These are phyloP conservation scores for Aulostomus chinensis DNA, from an alignment of 2,797 vertebrate species.

Conservation along the genomic window DNA sequence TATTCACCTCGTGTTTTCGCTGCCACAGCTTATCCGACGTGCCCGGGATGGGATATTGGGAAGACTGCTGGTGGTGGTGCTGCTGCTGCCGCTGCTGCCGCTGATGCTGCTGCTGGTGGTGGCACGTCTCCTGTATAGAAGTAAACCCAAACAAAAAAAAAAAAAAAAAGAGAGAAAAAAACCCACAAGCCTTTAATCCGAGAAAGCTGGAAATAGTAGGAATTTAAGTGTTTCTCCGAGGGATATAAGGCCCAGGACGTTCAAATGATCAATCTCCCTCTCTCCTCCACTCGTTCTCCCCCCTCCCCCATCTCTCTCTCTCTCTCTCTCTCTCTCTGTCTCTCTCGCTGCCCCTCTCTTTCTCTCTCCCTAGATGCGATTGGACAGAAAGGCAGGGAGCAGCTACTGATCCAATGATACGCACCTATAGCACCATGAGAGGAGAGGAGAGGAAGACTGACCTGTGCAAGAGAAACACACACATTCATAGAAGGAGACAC, in stretches of 20 bases:
- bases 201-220: conserved; percentile 5
- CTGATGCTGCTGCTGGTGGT: conserved; percentile 4
- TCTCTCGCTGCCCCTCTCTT: conserved; percentile 13
- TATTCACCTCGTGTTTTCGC: conserved; percentile 61
- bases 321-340: conserved; percentile 7
- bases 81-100: conserved; percentile 2
- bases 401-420: conserved; percentile 77
- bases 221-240: conserved; percentile 44
- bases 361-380: conserved; percentile 68
- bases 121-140: conserved; percentile 48
- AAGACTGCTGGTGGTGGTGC: conserved; percentile 29
- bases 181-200: conserved; percentile 19
- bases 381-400: conserved; percentile 76
- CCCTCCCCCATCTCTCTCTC: conserved; percentile 5
- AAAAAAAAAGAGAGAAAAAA: neutral
- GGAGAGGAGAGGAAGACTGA: conserved; percentile 19
- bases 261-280: conserved; percentile 72
- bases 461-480: conserved; percentile 27
- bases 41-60: conserved; percentile 69
- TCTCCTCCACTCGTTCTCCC: conserved; percentile 3
- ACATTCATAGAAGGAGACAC: conserved; percentile 2
- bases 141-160: conserved; percentile 24
- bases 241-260: conserved; percentile 70
- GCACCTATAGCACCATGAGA: conserved; percentile 61
- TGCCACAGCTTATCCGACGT: conserved; percentile 71